A percentile compares a stretch with the other conserved stretches of the same genome.
phyloP scores from a whole-genome alignment of 2,797 vertebrate genomes.

The Hafferia zeledoni region DNA sequence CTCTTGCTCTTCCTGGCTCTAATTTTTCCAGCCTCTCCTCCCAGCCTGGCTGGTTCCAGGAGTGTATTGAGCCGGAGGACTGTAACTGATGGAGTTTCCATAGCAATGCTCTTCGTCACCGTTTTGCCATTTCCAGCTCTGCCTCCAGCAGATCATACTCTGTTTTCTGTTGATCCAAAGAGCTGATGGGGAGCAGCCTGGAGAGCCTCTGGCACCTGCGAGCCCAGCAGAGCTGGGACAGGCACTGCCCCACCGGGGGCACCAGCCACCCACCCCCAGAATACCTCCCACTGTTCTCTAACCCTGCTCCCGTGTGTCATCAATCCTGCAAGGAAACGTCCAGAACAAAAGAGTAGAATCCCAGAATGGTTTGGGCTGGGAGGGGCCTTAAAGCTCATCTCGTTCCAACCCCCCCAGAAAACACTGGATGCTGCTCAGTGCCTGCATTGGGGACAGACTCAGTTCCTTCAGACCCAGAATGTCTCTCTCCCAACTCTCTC shows the following conservation, averaged over 20 bases:
- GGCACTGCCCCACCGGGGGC: fast-evolving
- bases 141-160: not conserved
- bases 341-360: not conserved
- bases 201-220: not conserved
- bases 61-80: not conserved
- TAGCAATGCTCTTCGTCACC: conserved; percentile 36
- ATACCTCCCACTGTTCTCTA: fast-evolving
- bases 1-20: not conserved
- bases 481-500: too few relatives aligned
- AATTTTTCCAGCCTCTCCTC: not conserved
- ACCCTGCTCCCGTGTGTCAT: fast-evolving
- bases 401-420: not conserved
- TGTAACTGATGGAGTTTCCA: conserved; percentile 51
- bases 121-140: conserved; percentile 19
- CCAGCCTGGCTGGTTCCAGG: not conserved
- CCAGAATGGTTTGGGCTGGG: not conserved
- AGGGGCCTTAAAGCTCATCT: not conserved
- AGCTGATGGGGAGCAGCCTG: not conserved
- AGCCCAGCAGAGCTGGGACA: not conserved
- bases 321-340: not conserved
- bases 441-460: not conserved
- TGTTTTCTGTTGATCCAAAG: not conserved
- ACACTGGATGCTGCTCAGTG: not conserved
- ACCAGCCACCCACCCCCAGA: fast-evolving
- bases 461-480: not conserved